Conservation (phyloP, 2,888 invertebrate genomes). For the Suillia variegata region DNA sequence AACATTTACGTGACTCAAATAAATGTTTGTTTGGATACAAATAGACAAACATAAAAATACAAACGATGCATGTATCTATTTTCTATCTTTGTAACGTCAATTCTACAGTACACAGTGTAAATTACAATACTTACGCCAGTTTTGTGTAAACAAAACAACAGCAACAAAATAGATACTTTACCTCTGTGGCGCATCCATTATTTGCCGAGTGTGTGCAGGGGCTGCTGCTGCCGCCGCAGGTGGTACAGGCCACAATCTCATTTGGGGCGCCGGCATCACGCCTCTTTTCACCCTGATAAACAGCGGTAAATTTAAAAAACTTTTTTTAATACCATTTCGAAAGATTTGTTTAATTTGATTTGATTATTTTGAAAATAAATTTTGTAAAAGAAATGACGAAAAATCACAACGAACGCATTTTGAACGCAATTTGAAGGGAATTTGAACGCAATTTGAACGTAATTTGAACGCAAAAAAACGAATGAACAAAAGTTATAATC, state of each 20-base stretch:
- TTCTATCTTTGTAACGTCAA: too few species aligned
- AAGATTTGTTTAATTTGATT: background rate
- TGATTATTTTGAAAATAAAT: background rate
- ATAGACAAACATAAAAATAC: too few species aligned
- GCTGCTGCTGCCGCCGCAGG: conserved; percentile 67
- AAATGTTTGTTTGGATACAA: too few species aligned
- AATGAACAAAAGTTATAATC: too few species aligned
- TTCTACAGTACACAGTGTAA: too few species aligned
- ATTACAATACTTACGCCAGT: too few species aligned
- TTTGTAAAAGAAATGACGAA: conserved; percentile 9
- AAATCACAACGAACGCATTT: conserved; percentile 20
- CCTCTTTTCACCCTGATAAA: conserved; percentile 80
- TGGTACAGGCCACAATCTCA: conserved; percentile 83
- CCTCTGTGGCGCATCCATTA: conserved; percentile 87
- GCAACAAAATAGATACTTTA: conserved; percentile 62
- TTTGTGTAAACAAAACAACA: too few species aligned
- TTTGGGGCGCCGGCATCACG: conserved; percentile 78
- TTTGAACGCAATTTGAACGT: too few species aligned
- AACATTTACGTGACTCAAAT: too few species aligned
- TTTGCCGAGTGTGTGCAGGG: conserved; percentile 86
- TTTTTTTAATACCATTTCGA: conserved; percentile 24
- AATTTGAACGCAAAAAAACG: too few species aligned
- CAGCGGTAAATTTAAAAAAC: conserved; percentile 51
- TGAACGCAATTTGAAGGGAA: too few species aligned
- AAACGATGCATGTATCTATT: too few species aligned